These are phyloP conservation scores for Drosophila monieri DNA, from an alignment of 2,888 invertebrate species.

Conservation along the genomic window DNA sequence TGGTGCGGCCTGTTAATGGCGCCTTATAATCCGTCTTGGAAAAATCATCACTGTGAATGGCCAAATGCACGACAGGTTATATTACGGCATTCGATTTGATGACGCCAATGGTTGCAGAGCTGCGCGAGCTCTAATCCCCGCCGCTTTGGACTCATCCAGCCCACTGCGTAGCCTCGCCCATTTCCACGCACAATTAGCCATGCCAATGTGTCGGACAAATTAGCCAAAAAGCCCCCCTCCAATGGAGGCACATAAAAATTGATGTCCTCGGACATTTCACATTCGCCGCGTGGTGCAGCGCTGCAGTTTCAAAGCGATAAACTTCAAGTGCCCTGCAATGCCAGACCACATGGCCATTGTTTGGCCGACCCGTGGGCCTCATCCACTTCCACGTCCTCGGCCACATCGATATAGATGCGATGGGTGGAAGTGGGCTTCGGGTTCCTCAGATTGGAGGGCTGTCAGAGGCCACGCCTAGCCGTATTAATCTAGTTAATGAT, in stretches of 20 bases:
- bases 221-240: conserved; percentile 48
- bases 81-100: neutral
- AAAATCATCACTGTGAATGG: neutral
- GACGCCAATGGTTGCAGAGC: neutral
- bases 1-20: conserved; percentile 1
- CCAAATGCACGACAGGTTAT: no score
- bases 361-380: conserved; percentile 28
- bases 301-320: conserved; percentile 69
- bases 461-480: conserved; percentile 81
- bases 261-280: conserved; percentile 71
- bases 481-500: conserved; percentile 85
- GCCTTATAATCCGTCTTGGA: conserved; percentile 21
- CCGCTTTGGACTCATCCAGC: neutral
- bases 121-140: neutral
- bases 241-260: conserved; percentile 66
- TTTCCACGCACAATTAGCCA: conserved; percentile 56
- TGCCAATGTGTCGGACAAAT: conserved; percentile 55
- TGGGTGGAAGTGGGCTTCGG: conserved; percentile 29
- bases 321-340: conserved; percentile 76
- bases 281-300: conserved; percentile 66
- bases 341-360: conserved; percentile 70
- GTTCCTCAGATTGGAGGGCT: conserved; percentile 46
- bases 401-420: conserved; percentile 40
- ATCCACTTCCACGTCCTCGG: conserved; percentile 23
- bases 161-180: neutral